Base-by-base conservation (phyloP, 1,140 invertebrate genomes). In the Luehdorfia chinensis region DNA sequence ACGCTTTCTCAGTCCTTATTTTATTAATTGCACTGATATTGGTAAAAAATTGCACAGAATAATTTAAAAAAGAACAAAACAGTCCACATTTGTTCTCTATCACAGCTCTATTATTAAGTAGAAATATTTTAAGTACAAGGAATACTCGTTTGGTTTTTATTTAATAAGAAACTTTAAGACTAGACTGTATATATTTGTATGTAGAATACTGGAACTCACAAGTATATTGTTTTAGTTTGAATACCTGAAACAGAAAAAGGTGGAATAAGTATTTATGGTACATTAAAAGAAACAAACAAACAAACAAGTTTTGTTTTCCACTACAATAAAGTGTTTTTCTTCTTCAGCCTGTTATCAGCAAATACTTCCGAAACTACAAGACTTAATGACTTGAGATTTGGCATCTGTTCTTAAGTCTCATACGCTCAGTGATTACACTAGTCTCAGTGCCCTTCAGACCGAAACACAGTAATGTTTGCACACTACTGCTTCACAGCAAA, bases 81-180 rank as follows among this genome's bases (percentile, higher is more conserved):
- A 50, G 55, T 66, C 55, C 65, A 66, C 53, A 52, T 54, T 59
- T 50, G 37, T 59, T 44, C 52, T 49, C 47, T 78, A 83, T 84
- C 73, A 80, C 75, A 80, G 75, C 54, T 64, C 51, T 63, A 53
- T 65, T 59, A 50, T 55, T 66, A 59, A 55, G 39, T 43, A 43
- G 37, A 64, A 48, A 55, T 62, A 61, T 59, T 61, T 67, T 70
- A 76, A 73, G 60, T 76, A 75, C 61, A 54, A 49, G 47, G 27
- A 70, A 71, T 71, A 71, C 60, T 61, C 19, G 34, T 52, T 48
- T 59, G 55, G 57, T 54, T 31, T 31, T 63, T 54, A 50, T 66
- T 58, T 67, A 67, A 75, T 59, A 81, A 84, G 76, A 84, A 79
- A 84, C 76, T 77, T 60, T 72, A 55, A 59, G 79, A 84, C 79